Percentiles rank a stretch among this genome's conserved stretches.
phyloP scores from a whole-genome alignment of 2,797 vertebrate species.

The Momotus momota region DNA sequence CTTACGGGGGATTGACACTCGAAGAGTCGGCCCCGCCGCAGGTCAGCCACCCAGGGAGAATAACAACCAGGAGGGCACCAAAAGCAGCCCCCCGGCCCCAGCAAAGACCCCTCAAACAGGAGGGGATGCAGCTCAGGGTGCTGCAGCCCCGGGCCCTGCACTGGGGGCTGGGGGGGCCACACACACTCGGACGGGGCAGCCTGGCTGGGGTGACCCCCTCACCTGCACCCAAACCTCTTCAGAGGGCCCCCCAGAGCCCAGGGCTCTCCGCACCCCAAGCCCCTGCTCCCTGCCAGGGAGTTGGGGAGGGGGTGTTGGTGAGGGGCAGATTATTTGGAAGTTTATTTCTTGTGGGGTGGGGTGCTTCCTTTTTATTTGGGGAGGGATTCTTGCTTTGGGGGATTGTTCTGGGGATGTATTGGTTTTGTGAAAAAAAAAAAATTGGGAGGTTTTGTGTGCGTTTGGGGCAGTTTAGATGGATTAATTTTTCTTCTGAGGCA shows the following conservation, averaged over 20 bases:
- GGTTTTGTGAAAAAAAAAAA: no score
- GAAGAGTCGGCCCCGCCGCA: neutral
- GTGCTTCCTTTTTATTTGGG: neutral
- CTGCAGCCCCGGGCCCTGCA: neutral
- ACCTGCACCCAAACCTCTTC: neutral
- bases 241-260: rapidly evolving
- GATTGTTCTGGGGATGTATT: neutral
- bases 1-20: neutral
- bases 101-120: rapidly evolving
- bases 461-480: neutral
- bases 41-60: neutral
- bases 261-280: neutral
- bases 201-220: neutral
- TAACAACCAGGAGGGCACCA: neutral
- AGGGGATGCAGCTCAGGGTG: neutral
- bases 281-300: no score
- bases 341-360: neutral
- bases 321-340: neutral
- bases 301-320: no score
- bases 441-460: no score
- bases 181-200: rapidly evolving
- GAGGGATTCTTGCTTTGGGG: neutral
- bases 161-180: neutral
- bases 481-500: neutral
- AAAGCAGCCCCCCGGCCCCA: neutral